Conservation (phyloP, 2,888 invertebrate species). For the Fragum fragum region DNA sequence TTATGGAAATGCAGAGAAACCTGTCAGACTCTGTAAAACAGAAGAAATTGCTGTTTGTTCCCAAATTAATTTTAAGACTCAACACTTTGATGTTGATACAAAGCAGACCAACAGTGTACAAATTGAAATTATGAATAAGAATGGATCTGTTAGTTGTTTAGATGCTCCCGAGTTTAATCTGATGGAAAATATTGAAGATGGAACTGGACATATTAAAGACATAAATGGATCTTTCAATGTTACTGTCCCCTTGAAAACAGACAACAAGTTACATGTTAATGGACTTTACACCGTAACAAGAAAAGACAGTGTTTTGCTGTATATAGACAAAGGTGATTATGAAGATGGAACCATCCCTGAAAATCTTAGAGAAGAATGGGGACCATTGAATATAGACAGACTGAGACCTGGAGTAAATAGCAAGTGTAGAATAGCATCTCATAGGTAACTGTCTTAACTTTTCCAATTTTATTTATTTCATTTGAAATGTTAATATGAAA, state of each 20-base stretch:
- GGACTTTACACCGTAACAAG: conserved; percentile 35
- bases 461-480: too few species aligned
- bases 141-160: conserved; percentile 15
- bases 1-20: background rate
- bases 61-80: background rate
- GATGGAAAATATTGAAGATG: background rate
- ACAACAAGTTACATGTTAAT: conserved; percentile 25
- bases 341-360: conserved; percentile 52
- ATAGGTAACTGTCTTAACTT: conserved; percentile 33
- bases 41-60: background rate
- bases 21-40: background rate
- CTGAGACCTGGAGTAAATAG: conserved; percentile 47
- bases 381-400: conserved; percentile 50
- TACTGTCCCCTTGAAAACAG: background rate
- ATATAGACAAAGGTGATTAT: conserved; percentile 47
- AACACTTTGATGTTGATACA: conserved; percentile 36
- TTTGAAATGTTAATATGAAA: too few species aligned
- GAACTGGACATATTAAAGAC: background rate
- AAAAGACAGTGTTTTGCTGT: conserved; percentile 28
- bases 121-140: background rate
- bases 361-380: conserved; percentile 51
- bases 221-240: background rate
- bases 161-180: background rate
- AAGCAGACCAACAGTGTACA: conserved; percentile 19
- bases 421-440: conserved; percentile 54